Evolutionary conservation across 1,140 invertebrate genomes (phyloP), one percentile per base, ranked within the genome.

Genomic region (Caerostris darwini): DNA sequence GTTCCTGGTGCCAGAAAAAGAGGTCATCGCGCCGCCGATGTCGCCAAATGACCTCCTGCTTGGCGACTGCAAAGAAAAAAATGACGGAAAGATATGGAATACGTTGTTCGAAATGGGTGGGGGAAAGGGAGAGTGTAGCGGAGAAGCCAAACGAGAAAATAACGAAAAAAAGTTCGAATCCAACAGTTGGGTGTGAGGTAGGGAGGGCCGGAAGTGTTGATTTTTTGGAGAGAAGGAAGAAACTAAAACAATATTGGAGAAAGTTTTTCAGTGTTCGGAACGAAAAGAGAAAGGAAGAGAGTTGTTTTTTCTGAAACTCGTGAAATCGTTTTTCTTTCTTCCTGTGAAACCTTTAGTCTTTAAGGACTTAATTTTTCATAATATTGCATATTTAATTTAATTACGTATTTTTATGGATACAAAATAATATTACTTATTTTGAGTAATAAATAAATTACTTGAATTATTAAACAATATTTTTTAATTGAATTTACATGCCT

Each of bases 171-270:
- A 77, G 17, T 58, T 53, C 71, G 54, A 91, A 81, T 91, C 77
- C 67, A 58, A 91, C 67, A 90, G 88, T 91, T 59, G 69, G 90
- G 90, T 82, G 90, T 81, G 90, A 90, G 64, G 88, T n/a, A 67
- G 90, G 90, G 90, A 91, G 90, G 90, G 90, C 90, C 90, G 90
- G 90, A 91, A 91, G 90, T 91, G 50, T 56, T 88, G 58, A 88
- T 61, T 64, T 50, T 57, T 88, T 7, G 10, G 56, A 56, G 56
- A 64, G 85, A 58, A 17, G 85, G 85, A 64, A 58, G 86, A 64
- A 61, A 71, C 53, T 7, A 82, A n/a, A 91, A 91, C 88, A 90
- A 90, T 90, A 77, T 91, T 19, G 71, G 69, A 17, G 71, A 81
- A 59, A 82, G 57, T 58, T 81, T 90, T 85, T 85, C 57, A 12